These are phyloP conservation scores for Phyllotreta striolata DNA, from an alignment of 2,888 invertebrate genomes.

Conservation along the genomic window DNA sequence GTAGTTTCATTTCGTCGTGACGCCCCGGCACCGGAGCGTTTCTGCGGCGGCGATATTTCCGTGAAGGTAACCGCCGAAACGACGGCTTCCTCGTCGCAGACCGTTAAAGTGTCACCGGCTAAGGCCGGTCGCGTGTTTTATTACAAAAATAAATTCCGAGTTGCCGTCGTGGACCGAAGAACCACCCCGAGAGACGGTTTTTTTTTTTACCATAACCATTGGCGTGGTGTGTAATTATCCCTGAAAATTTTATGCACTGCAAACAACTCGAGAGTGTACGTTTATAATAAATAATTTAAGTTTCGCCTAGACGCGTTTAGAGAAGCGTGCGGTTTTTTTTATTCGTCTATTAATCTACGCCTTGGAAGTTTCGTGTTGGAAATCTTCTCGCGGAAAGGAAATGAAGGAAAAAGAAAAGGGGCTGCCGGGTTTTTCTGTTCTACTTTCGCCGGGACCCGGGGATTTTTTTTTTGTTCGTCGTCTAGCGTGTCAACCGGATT, in stretches of 20 bases:
- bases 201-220: slow-evolving; percentile 10
- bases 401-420: slow-evolving; percentile 36
- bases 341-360: not conserved
- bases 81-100: slow-evolving; percentile 45
- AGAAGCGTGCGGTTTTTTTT: no score
- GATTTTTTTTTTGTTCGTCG: slow-evolving; percentile 29
- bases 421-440: slow-evolving; percentile 20
- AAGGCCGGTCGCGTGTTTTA: slow-evolving; percentile 53
- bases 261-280: no score
- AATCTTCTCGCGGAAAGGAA: not conserved
- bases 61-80: slow-evolving; percentile 32
- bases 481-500: slow-evolving; percentile 24
- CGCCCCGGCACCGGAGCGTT: slow-evolving; percentile 18
- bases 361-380: slow-evolving; percentile 3
- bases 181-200: slow-evolving; percentile 12
- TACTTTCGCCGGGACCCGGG: slow-evolving; percentile 21
- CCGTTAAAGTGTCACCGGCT: slow-evolving; percentile 54
- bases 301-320: no score
- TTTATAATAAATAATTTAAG: no score
- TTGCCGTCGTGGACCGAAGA: slow-evolving; percentile 32
- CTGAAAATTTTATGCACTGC: no score
- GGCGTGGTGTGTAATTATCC: not conserved
- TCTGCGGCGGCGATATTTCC: slow-evolving; percentile 37
- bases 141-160: slow-evolving; percentile 53
- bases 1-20: slow-evolving; percentile 24